phyloP scores from a whole-genome alignment of 2,797 vertebrate genomes.

The Knipowitschia caucasica region DNA sequence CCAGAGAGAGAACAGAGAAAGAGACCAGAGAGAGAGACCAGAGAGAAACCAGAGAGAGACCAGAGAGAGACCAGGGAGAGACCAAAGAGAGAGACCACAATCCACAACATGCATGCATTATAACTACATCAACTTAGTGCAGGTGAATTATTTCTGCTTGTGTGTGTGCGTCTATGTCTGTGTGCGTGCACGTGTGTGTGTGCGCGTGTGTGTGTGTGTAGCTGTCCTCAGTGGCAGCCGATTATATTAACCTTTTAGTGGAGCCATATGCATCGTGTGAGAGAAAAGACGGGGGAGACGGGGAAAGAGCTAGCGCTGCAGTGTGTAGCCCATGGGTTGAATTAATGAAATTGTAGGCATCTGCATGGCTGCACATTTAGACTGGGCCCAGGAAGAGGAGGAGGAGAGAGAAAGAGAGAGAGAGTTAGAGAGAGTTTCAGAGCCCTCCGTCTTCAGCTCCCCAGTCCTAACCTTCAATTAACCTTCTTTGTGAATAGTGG shows the following conservation, averaged over 20 bases:
- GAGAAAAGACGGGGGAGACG: slow-evolving; percentile 16
- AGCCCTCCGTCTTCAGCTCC: slow-evolving; percentile 55
- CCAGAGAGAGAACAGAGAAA: too few relatives aligned
- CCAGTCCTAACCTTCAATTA: slow-evolving; percentile 73
- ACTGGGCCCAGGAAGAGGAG: slow-evolving; percentile 55
- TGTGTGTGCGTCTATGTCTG: slow-evolving; percentile 21
- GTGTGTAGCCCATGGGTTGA: slow-evolving; percentile 62
- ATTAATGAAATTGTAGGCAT: slow-evolving; percentile 77
- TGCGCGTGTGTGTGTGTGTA: slow-evolving; percentile 30
- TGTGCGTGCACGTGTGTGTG: slow-evolving; percentile 52
- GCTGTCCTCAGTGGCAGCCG: slow-evolving; percentile 60
- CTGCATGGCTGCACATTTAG: slow-evolving; percentile 74
- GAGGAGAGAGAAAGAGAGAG: neutral
- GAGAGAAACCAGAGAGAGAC: too few relatives aligned
- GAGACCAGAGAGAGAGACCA: too few relatives aligned
- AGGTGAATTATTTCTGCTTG: too few relatives aligned
- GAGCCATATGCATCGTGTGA: slow-evolving; percentile 49
- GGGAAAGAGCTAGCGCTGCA: slow-evolving; percentile 42
- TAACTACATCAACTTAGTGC: neutral
- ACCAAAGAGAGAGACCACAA: too few relatives aligned
- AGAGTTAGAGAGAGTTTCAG: slow-evolving; percentile 5
- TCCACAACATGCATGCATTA: too few relatives aligned
- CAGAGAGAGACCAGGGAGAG: too few relatives aligned
- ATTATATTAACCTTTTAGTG: slow-evolving; percentile 73
- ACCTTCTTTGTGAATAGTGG: slow-evolving; percentile 67